Conservation (phyloP, 2,888 invertebrate genomes). For the Troides helena region DNA sequence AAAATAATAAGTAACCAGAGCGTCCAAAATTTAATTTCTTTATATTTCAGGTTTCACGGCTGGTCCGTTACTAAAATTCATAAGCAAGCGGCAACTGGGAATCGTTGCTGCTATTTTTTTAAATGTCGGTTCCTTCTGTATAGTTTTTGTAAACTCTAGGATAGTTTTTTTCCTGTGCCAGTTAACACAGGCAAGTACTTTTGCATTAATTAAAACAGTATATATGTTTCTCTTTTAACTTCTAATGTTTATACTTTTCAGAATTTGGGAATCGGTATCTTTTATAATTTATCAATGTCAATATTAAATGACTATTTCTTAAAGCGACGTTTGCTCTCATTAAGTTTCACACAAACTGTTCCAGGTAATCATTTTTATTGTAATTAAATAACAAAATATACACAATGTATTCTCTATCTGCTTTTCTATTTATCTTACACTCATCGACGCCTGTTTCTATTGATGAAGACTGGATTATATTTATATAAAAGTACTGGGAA, state of each 20-base stretch:
- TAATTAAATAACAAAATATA: no score
- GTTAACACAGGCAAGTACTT: constrained; percentile 48
- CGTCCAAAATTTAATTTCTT: neutral
- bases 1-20: neutral
- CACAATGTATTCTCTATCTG: no score
- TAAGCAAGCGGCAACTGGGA: constrained; percentile 47
- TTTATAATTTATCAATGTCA: constrained; percentile 49
- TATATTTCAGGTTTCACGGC: constrained; percentile 53
- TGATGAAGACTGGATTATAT: no score
- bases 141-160: constrained; percentile 46
- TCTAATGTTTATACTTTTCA: constrained; percentile 38
- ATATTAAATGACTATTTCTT: constrained; percentile 55
- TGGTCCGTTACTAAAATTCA: constrained; percentile 45
- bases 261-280: constrained; percentile 48
- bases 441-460: no score
- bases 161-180: constrained; percentile 48
- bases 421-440: no score
- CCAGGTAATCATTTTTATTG: constrained; percentile 42
- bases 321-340: constrained; percentile 49
- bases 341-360: constrained; percentile 49
- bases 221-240: constrained; percentile 6
- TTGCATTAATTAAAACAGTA: constrained; percentile 20
- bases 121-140: constrained; percentile 44
- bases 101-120: constrained; percentile 41
- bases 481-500: no score